Evolutionary conservation across 1,140 invertebrate species (phyloP).

Genomic region (Camponotus floridanus): DNA sequence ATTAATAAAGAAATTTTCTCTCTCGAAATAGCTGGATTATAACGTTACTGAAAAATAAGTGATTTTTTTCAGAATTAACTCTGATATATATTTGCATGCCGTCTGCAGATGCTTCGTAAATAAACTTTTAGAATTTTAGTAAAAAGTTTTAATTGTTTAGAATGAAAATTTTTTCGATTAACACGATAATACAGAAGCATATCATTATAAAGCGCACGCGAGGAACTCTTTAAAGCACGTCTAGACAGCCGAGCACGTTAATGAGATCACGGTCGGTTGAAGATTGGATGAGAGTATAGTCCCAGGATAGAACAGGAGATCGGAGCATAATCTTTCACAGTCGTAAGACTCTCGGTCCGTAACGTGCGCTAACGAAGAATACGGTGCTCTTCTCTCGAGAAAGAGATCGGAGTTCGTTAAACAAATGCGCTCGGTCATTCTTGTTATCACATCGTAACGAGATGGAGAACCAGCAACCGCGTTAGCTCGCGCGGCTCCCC

Average conservation of each 20-base stretch:
- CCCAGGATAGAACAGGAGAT: conserved; percentile 37
- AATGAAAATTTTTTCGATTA: conserved; percentile 60
- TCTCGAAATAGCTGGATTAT: background rate
- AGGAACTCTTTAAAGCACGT: conserved; percentile 66
- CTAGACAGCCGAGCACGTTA: conserved; percentile 62
- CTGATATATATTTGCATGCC: background rate
- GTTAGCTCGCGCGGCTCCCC: conserved; percentile 16
- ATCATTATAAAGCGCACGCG: conserved; percentile 64
- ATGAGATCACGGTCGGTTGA: conserved; percentile 70
- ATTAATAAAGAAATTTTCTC: background rate
- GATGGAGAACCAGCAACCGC: conserved; percentile 44
- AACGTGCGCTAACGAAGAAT: conserved; percentile 50
- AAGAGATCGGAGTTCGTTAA: conserved; percentile 72
- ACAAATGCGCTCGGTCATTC: conserved; percentile 71
- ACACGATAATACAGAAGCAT: conserved; percentile 44
- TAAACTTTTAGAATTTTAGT: background rate
- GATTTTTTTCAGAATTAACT: conserved; percentile 8
- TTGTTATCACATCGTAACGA: conserved; percentile 56
- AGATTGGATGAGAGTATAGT: conserved; percentile 43
- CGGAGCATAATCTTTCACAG: conserved; percentile 14
- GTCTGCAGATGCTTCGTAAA: conserved; percentile 50
- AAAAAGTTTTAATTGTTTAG: conserved; percentile 59
- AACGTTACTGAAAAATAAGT: background rate
- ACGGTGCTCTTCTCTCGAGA: background rate
- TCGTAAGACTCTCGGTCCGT: conserved; percentile 2